A percentile compares a stretch with the other conserved stretches of the same genome.
phyloP scores from a whole-genome alignment of 37 sponge, comb jelly and placozoan genomes.

The Haliclona indistincta region DNA sequence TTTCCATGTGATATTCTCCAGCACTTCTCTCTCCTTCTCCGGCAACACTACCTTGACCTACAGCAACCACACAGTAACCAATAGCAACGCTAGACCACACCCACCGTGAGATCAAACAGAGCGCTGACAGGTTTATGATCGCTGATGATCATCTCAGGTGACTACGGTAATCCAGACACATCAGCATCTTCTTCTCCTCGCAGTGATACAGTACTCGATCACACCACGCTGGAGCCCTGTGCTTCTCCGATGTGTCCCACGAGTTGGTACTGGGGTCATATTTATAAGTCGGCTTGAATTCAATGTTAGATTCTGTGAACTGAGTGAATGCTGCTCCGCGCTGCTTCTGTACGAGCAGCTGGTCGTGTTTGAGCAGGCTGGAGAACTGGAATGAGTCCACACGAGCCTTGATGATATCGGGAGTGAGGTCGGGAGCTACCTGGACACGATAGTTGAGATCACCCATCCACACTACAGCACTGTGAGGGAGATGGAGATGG shows the following conservation, averaged over 20 bases:
- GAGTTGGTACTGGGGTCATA: slow-evolving; percentile 79
- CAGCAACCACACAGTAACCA: too few species aligned
- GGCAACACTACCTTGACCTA: too few species aligned
- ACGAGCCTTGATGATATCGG: slow-evolving; percentile 46
- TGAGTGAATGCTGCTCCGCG: slow-evolving; percentile 55
- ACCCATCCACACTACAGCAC: slow-evolving; percentile 90
- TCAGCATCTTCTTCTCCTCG: neutral
- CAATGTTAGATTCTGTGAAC: slow-evolving; percentile 66
- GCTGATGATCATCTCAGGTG: slow-evolving; percentile 54
- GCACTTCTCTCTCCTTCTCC: too few species aligned
- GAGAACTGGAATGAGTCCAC: slow-evolving; percentile 50
- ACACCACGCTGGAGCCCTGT: slow-evolving; percentile 92
- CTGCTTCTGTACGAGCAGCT: slow-evolving; percentile 50
- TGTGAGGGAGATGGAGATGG: too few species aligned
- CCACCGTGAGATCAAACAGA: slow-evolving; percentile 59
- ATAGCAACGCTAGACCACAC: too few species aligned
- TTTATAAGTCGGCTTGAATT: slow-evolving; percentile 88
- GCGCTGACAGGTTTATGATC: slow-evolving; percentile 97
- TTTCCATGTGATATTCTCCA: too few species aligned
- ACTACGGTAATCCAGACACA: slow-evolving; percentile 50
- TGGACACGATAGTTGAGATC: slow-evolving; percentile 88
- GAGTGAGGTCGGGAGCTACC: slow-evolving; percentile 19
- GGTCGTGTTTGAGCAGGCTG: slow-evolving; percentile 56
- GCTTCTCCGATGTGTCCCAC: slow-evolving; percentile 91
- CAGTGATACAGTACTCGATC: slow-evolving; percentile 74